Evolutionary conservation across 2,797 vertebrate genomes (phyloP).

Genomic region (Enteromius afrohamiltoni): DNA sequence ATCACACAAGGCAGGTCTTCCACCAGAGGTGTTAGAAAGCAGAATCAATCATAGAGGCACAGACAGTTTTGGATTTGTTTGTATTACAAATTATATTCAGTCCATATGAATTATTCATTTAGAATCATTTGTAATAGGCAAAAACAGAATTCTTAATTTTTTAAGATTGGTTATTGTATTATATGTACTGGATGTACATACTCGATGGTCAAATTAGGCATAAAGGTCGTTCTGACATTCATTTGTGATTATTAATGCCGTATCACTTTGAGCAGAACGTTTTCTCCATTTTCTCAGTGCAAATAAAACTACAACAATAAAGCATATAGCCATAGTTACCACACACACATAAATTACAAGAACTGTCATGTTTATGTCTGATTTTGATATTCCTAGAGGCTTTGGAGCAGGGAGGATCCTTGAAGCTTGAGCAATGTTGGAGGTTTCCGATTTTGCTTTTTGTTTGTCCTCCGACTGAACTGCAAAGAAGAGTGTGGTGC

Average conservation of each 20-base stretch:
- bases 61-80: no score
- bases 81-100: no score
- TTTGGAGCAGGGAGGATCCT: constrained; percentile 43
- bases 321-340: not conserved
- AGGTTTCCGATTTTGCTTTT: constrained; percentile 62
- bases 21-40: no score
- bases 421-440: constrained; percentile 67
- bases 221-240: not conserved
- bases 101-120: not conserved
- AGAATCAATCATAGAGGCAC: no score
- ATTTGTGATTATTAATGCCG: not conserved
- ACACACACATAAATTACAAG: constrained; percentile 39
- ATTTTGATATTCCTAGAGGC: not conserved
- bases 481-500: constrained; percentile 66
- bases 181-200: no score
- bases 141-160: no score
- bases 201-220: not conserved
- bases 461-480: constrained; percentile 61
- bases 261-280: not conserved
- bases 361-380: not conserved
- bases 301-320: constrained; percentile 52
- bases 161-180: no score
- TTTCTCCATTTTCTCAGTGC: constrained; percentile 58
- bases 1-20: no score
- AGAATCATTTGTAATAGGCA: no score